Percentiles rank a stretch among this genome's conserved stretches.
These are phyloP conservation scores for Ischnus inquisitorius DNA, from an alignment of 2,888 invertebrate genomes.

Conservation along the genomic window DNA sequence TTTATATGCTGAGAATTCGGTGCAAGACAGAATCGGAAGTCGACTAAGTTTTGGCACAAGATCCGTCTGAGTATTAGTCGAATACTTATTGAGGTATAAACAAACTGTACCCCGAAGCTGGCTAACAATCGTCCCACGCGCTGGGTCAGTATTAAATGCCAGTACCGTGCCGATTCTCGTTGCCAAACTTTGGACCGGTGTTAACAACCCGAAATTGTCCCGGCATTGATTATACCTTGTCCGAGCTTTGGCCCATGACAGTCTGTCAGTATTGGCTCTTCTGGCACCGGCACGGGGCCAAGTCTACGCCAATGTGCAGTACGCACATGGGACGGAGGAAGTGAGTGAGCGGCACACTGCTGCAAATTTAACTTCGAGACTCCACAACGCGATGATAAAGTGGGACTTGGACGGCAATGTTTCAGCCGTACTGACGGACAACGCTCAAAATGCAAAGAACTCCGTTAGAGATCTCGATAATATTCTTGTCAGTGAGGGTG, in stretches of 20 bases:
- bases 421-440: slow-evolving; percentile 41
- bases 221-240: not conserved
- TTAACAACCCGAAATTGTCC: slow-evolving; percentile 3
- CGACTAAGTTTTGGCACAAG: not conserved
- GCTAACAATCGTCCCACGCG: not conserved
- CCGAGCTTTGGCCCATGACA: slow-evolving; percentile 4
- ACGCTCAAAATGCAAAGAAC: slow-evolving; percentile 38
- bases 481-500: not conserved
- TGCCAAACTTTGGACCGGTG: slow-evolving; percentile 18
- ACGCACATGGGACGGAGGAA: not conserved
- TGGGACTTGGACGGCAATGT: slow-evolving; percentile 49
- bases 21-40: not conserved
- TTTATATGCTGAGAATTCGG: not conserved
- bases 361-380: slow-evolving; percentile 34
- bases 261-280: not conserved
- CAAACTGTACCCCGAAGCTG: not conserved
- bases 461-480: slow-evolving; percentile 29
- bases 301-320: slow-evolving; percentile 2
- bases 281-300: not conserved
- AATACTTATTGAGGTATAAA: not conserved
- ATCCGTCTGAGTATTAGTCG: not conserved
- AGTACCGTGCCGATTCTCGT: slow-evolving; percentile 9
- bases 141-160: not conserved
- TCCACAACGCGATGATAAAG: slow-evolving; percentile 13
- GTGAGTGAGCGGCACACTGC: slow-evolving; percentile 58